These are phyloP conservation scores for Sardina pilchardus DNA, from an alignment of 2,113 vertebrate species.

Conservation along the genomic window DNA sequence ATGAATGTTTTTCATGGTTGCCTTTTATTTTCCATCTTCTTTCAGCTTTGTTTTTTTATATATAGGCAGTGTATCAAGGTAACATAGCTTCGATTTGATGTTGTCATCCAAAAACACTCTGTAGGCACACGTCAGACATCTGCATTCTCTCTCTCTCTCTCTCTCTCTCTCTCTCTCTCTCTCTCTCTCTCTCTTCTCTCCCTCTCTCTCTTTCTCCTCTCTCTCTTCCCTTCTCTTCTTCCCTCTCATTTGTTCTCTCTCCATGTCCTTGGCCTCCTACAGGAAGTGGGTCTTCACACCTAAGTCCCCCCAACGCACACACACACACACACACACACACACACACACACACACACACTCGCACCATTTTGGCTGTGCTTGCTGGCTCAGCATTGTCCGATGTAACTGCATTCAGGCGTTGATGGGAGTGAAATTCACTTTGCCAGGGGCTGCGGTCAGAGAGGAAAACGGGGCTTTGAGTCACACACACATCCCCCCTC, in stretches of 20 bases:
- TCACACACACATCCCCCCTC: background rate
- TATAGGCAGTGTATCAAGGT: background rate
- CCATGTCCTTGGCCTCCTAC: background rate
- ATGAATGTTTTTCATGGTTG: background rate
- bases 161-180: background rate
- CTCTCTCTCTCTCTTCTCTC: background rate
- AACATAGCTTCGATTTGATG: background rate
- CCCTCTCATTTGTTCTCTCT: background rate
- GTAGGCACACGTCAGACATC: slow-evolving; percentile 5
- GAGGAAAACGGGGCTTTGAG: background rate
- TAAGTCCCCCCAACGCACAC: background rate
- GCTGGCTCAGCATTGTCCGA: slow-evolving; percentile 43
- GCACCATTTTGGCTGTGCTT: slow-evolving; percentile 11
- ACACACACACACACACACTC: background rate
- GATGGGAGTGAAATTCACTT: slow-evolving; percentile 51
- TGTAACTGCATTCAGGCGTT: slow-evolving; percentile 44
- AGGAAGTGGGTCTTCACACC: background rate
- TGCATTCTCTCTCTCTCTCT: background rate
- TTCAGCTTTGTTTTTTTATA: background rate
- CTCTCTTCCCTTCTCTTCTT: background rate
- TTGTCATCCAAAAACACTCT: too few relatives aligned
- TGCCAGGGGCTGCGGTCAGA: slow-evolving; percentile 37
- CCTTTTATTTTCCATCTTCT: background rate
- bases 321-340: slow-evolving; percentile 30
- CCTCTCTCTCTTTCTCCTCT: background rate